phyloP scores from a whole-genome alignment of 2,113 vertebrate genomes.

The Tragelaphus buxtoni region DNA sequence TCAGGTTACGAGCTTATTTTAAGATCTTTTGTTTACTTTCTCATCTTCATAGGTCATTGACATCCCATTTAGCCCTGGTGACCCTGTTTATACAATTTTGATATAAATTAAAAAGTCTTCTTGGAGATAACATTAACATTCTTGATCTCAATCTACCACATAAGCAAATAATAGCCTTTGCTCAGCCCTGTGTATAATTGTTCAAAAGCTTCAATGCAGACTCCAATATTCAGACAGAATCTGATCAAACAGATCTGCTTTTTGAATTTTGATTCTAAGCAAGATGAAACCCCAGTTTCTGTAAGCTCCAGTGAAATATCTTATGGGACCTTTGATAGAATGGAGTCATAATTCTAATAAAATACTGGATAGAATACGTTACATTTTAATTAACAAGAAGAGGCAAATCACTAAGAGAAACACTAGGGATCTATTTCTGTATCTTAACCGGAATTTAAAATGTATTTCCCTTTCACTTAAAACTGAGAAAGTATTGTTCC shows the following conservation, averaged over 20 bases:
- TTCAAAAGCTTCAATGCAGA: conserved; percentile 87
- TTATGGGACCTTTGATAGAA: conserved; percentile 34
- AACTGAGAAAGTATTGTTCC: not conserved
- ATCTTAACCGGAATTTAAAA: not conserved
- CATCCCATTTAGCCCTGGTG: conserved; percentile 89
- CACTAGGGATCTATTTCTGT: not conserved
- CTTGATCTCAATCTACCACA: conserved; percentile 87
- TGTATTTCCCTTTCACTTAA: not conserved
- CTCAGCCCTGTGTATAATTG: conserved; percentile 79
- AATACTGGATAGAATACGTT: not conserved
- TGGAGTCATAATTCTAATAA: not conserved
- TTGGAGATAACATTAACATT: conserved; percentile 90
- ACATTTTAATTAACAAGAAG: conserved; percentile 40
- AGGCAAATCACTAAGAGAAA: conserved; percentile 12
- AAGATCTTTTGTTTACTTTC: conserved; percentile 91
- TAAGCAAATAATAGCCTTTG: conserved; percentile 85
- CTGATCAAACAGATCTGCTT: conserved; percentile 84
- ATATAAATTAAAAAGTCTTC: conserved; percentile 91
- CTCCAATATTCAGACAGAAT: conserved; percentile 78
- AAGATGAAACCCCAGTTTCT: conserved; percentile 75
- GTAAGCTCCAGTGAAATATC: conserved; percentile 71
- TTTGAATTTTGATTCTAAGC: conserved; percentile 78
- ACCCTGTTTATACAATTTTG: conserved; percentile 88
- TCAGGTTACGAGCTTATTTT: conserved; percentile 88
- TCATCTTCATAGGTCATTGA: conserved; percentile 89